These are phyloP conservation scores for Isotomurus palustris DNA, from an alignment of 2,888 invertebrate genomes.

Conservation along the genomic window DNA sequence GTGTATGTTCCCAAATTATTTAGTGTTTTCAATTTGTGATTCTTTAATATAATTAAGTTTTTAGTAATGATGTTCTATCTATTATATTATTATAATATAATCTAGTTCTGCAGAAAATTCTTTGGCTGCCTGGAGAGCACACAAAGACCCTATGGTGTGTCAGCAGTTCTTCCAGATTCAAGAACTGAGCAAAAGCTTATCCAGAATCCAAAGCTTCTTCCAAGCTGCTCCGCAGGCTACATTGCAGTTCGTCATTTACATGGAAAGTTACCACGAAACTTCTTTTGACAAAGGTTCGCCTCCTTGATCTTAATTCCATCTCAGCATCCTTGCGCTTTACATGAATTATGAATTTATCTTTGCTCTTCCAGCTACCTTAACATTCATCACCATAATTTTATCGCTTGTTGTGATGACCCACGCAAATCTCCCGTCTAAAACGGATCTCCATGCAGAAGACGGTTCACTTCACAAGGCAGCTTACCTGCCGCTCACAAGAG, in stretches of 20 bases:
- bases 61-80: too few relatives aligned
- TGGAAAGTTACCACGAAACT: conserved; percentile 17
- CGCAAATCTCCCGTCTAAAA: conserved; percentile 34
- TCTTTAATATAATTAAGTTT: too few relatives aligned
- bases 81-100: neutral
- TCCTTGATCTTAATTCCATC: neutral
- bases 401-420: conserved; percentile 38
- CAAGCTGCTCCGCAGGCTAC: conserved; percentile 38
- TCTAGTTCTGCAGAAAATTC: conserved; percentile 7
- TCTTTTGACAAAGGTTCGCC: conserved; percentile 5
- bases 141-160: conserved; percentile 17
- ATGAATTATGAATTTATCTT: neutral
- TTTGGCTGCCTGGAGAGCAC: conserved; percentile 8
- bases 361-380: neutral
- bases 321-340: neutral
- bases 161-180: conserved; percentile 23
- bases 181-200: conserved; percentile 21
- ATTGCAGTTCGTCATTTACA: conserved; percentile 27
- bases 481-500: conserved; percentile 26
- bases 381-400: conserved; percentile 19
- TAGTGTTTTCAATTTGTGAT: neutral
- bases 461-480: conserved; percentile 15
- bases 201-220: conserved; percentile 30
- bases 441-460: conserved; percentile 16
- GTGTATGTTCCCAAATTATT: conserved; percentile 25